These are phyloP conservation scores for Leptinotarsa lineolata DNA, from an alignment of 1,140 invertebrate genomes.

Conservation along the genomic window DNA sequence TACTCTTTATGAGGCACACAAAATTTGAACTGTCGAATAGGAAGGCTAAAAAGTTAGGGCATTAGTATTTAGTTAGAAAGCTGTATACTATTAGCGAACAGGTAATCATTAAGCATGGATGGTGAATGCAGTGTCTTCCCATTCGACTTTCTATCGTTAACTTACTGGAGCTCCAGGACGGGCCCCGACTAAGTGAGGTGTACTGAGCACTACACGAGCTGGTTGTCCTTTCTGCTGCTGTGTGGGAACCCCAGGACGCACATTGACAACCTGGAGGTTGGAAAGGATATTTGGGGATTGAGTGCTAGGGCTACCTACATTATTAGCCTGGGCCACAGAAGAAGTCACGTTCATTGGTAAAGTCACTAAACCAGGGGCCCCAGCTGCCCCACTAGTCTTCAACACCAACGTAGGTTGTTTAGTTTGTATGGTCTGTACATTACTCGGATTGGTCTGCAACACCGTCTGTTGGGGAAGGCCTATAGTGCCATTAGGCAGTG, in stretches of 20 bases:
- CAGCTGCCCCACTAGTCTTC: slow-evolving; percentile 66
- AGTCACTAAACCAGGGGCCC: slow-evolving; percentile 67
- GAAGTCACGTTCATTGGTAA: slow-evolving; percentile 70
- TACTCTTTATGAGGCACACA: slow-evolving; percentile 22
- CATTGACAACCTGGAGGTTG: slow-evolving; percentile 86
- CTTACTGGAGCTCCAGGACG: slow-evolving; percentile 80
- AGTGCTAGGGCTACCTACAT: slow-evolving; percentile 54
- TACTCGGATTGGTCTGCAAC: slow-evolving; percentile 56
- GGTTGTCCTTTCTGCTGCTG: slow-evolving; percentile 73
- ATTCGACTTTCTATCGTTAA: slow-evolving; percentile 45
- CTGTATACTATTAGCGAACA: slow-evolving; percentile 15
- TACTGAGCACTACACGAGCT: slow-evolving; percentile 76
- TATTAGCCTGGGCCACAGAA: slow-evolving; percentile 52
- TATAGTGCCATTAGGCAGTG: slow-evolving; percentile 65
- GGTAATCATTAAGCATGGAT: not conserved
- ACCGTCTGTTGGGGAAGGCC: slow-evolving; percentile 56
- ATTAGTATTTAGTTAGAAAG: slow-evolving; percentile 17
- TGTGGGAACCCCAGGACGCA: slow-evolving; percentile 70
- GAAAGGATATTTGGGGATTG: slow-evolving; percentile 63
- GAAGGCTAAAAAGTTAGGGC: slow-evolving; percentile 25
- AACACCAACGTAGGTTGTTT: slow-evolving; percentile 71
- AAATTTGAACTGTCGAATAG: slow-evolving; percentile 26
- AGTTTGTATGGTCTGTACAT: slow-evolving; percentile 63
- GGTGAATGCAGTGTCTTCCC: slow-evolving; percentile 34
- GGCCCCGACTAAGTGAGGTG: slow-evolving; percentile 78